These are phyloP conservation scores for Drosophila serrata DNA, from an alignment of 1,140 invertebrate genomes.

Conservation along the genomic window DNA sequence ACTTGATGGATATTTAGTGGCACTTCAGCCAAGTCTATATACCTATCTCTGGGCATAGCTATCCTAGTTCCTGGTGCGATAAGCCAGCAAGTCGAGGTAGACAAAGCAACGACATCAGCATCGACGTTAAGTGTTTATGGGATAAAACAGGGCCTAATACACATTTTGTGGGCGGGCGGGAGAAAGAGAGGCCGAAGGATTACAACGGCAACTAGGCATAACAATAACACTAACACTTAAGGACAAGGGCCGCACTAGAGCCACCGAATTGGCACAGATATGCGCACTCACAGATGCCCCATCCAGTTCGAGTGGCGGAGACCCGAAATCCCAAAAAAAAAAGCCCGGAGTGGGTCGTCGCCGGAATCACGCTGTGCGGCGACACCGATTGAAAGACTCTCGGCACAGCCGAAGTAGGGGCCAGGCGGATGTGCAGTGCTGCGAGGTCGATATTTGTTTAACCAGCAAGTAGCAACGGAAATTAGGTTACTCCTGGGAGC, in stretches of 20 bases:
- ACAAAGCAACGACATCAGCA: constrained; percentile 55
- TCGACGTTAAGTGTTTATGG: constrained; percentile 78
- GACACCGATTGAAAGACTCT: constrained; percentile 39
- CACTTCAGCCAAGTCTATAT: too few relatives aligned
- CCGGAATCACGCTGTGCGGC: constrained; percentile 51
- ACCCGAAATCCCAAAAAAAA: neutral
- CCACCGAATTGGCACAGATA: constrained; percentile 50
- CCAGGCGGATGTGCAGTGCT: constrained; percentile 52
- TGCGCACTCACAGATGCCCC: constrained; percentile 40
- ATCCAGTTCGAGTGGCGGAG: constrained; percentile 1
- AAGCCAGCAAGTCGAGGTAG: constrained; percentile 69
- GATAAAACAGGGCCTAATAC: constrained; percentile 46
- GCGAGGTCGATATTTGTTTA: constrained; percentile 70
- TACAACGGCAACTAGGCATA: constrained; percentile 55
- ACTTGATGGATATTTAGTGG: constrained; percentile 52
- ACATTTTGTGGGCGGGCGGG: constrained; percentile 8
- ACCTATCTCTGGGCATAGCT: constrained; percentile 11
- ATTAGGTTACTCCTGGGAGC: constrained; percentile 73
- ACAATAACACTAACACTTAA: constrained; percentile 70
- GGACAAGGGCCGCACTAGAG: constrained; percentile 18
- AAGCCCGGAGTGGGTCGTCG: constrained; percentile 8
- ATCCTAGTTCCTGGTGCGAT: constrained; percentile 52
- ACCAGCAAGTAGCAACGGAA: constrained; percentile 56
- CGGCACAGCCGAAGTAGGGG: constrained; percentile 18
- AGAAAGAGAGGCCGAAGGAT: constrained; percentile 29